These are phyloP conservation scores for Sussaba pulchella DNA, from an alignment of 2,888 invertebrate species.

Conservation along the genomic window DNA sequence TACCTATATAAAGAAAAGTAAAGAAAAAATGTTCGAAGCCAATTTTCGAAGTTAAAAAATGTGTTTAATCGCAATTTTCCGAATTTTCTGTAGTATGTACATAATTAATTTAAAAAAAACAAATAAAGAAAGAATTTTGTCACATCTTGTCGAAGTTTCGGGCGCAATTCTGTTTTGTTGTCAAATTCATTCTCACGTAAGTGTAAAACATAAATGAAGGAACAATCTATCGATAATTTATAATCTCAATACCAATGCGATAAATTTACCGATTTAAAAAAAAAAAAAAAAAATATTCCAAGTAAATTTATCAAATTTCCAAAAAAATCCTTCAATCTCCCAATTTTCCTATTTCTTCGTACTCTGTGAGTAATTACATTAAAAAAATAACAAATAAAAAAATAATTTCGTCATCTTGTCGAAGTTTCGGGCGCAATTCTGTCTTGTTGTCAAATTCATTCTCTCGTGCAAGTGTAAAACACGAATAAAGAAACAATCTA, in stretches of 20 bases:
- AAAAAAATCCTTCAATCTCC: not conserved
- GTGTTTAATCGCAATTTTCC: not conserved
- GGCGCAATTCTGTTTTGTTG: slow-evolving; percentile 4
- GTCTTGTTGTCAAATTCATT: too few species aligned
- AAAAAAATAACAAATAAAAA: not conserved
- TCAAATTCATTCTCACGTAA: slow-evolving; percentile 51
- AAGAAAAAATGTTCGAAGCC: slow-evolving; percentile 43
- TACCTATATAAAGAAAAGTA: too few species aligned
- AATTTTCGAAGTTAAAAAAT: not conserved
- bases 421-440: not conserved
- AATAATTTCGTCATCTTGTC: slow-evolving; percentile 2
- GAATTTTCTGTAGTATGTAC: too few species aligned
- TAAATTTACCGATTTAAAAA: too few species aligned
- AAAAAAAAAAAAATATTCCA: slow-evolving; percentile 49
- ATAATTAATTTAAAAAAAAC: slow-evolving; percentile 17
- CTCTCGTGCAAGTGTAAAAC: slow-evolving; percentile 9
- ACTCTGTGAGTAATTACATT: slow-evolving; percentile 44
- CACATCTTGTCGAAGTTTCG: not conserved
- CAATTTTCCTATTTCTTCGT: too few species aligned
- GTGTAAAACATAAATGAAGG: slow-evolving; percentile 26
- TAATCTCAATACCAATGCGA: slow-evolving; percentile 27
- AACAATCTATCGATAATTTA: slow-evolving; percentile 54
- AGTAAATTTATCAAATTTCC: not conserved
- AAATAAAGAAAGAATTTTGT: slow-evolving; percentile 4
- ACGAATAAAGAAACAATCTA: too few species aligned